Conservation (phyloP, 2,113 vertebrate genomes). For the Menura novaehollandiae region DNA sequence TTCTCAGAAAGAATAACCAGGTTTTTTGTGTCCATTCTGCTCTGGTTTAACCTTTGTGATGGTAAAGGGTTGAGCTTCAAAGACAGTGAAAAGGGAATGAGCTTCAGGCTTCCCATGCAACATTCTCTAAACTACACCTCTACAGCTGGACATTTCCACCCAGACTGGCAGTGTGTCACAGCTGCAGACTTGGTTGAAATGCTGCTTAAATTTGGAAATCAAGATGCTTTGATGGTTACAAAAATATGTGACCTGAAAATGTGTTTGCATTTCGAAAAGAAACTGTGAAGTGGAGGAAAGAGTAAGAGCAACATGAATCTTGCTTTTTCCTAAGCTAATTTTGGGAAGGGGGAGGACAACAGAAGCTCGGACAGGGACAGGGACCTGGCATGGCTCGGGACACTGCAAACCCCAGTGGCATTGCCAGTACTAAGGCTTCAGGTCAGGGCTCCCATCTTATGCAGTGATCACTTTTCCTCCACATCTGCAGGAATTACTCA, state of each 20-base stretch:
- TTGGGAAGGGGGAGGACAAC: neutral
- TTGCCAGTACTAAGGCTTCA: neutral
- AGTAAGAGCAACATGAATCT: neutral
- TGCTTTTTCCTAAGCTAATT: neutral
- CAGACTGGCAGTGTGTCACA: neutral
- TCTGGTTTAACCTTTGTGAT: neutral
- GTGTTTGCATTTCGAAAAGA: neutral
- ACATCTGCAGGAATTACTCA: neutral
- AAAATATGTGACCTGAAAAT: neutral
- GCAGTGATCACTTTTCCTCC: neutral
- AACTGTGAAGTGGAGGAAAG: neutral
- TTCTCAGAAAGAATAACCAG: neutral
- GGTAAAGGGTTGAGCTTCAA: neutral
- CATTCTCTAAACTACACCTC: neutral
- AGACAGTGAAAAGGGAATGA: neutral
- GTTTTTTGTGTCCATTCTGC: neutral
- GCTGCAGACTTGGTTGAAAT: neutral
- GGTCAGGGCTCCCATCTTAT: neutral
- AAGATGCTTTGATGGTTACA: neutral
- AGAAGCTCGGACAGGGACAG: neutral
- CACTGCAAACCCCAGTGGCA: neutral
- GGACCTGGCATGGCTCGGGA: neutral
- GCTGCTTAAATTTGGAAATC: neutral
- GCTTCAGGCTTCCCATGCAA: neutral
- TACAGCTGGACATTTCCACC: neutral